These are phyloP conservation scores for Tetranychus cinnabarinus DNA, from an alignment of 1,140 invertebrate species.

Conservation along the genomic window DNA sequence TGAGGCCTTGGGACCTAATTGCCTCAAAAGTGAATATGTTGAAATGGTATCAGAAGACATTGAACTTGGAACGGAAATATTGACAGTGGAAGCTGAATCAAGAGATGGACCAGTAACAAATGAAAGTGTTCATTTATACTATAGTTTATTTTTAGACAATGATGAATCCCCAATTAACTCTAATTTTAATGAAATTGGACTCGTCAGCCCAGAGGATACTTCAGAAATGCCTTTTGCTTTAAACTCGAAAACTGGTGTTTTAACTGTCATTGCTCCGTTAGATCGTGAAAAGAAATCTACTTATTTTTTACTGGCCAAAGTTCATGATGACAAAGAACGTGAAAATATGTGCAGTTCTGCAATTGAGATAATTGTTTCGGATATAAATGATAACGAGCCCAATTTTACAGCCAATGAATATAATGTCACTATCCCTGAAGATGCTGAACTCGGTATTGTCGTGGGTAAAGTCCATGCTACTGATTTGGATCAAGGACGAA, in stretches of 20 bases:
- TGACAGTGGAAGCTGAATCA: constrained; percentile 47
- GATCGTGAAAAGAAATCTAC: constrained; percentile 41
- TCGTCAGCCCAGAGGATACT: neutral
- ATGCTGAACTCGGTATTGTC: constrained; percentile 46
- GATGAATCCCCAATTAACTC: constrained; percentile 24
- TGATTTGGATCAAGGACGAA: constrained; percentile 76
- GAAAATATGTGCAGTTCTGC: constrained; percentile 43
- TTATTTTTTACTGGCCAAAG: neutral
- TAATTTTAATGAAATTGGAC: neutral
- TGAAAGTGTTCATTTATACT: constrained; percentile 46
- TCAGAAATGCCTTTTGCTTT: constrained; percentile 30
- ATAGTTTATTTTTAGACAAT: constrained; percentile 48
- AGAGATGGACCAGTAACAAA: constrained; percentile 37
- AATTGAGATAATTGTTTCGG: constrained; percentile 58
- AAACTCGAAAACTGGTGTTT: constrained; percentile 64
- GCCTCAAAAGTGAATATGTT: constrained; percentile 43
- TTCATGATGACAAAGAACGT: neutral
- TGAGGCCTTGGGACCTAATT: constrained; percentile 68
- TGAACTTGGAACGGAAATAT: constrained; percentile 39
- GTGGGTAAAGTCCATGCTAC: constrained; percentile 35
- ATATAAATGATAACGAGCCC: constrained; percentile 59
- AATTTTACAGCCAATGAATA: constrained; percentile 31
- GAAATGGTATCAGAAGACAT: constrained; percentile 51
- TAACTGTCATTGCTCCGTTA: constrained; percentile 47
- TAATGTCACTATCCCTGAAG: constrained; percentile 58